Evolutionary conservation across 2,797 vertebrate species (phyloP).

Genomic region (Myotis myotis): DNA sequence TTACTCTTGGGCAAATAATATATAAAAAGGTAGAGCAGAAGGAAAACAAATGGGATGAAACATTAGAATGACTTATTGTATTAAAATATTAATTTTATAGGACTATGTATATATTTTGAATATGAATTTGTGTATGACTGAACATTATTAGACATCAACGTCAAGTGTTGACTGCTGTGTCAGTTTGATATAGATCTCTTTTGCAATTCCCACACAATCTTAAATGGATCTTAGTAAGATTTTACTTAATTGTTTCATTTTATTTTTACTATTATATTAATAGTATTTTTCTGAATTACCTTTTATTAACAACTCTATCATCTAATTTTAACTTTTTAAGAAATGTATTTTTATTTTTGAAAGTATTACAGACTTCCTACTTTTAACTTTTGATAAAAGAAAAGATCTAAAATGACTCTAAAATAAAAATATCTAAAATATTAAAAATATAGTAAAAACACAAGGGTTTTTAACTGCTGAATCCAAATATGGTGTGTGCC

Average conservation of each 20-base stretch:
- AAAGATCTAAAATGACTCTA: constrained; percentile 12
- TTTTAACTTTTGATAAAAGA: constrained; percentile 15
- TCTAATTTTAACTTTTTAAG: constrained; percentile 33
- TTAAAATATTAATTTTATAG: constrained; percentile 19
- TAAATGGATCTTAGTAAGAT: neutral
- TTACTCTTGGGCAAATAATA: neutral
- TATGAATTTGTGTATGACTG: constrained; percentile 3
- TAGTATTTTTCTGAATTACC: constrained; percentile 15
- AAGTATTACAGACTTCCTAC: too few relatives aligned
- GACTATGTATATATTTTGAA: neutral
- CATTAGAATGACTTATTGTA: neutral
- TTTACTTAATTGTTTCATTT: constrained; percentile 39
- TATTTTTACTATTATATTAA: constrained; percentile 13
- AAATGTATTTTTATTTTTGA: too few relatives aligned
- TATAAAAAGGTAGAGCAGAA: neutral
- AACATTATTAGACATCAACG: neutral
- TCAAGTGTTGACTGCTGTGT: neutral
- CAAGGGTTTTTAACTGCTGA: neutral
- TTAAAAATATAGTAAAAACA: neutral
- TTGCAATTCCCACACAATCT: neutral
- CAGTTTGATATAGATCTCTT: neutral
- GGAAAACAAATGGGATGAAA: neutral
- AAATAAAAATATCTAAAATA: constrained; percentile 10
- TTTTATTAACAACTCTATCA: constrained; percentile 38
- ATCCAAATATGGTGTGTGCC: neutral